phyloP scores from a whole-genome alignment of 2,113 vertebrate species.

The Chamaea fasciata region DNA sequence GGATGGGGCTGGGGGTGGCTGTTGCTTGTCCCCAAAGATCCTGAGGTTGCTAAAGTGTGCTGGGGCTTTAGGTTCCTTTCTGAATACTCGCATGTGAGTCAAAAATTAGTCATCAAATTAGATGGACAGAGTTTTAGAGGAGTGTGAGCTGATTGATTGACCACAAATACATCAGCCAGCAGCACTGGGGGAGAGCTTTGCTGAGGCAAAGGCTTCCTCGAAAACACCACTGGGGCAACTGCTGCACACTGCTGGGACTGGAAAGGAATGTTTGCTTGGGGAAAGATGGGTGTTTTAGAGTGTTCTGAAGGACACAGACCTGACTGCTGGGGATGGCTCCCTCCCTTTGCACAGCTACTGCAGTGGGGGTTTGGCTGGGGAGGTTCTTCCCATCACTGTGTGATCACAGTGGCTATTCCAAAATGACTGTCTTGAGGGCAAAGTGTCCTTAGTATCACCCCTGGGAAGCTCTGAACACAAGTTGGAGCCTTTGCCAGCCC shows the following conservation, averaged over 20 bases:
- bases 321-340: neutral
- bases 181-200: neutral
- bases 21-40: rapidly evolving
- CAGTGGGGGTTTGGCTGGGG: neutral
- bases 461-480: rapidly evolving
- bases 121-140: neutral
- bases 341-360: rapidly evolving
- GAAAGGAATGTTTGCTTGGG: rapidly evolving
- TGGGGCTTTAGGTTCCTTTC: neutral
- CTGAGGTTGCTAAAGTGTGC: neutral
- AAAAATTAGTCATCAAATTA: neutral
- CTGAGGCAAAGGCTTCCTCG: neutral
- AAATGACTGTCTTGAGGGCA: neutral
- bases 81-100: rapidly evolving
- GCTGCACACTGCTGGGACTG: neutral
- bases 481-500: neutral
- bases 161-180: neutral
- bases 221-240: neutral
- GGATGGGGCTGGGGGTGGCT: neutral
- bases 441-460: neutral
- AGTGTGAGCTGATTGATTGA: neutral
- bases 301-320: neutral
- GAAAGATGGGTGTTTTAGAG: neutral
- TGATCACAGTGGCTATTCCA: rapidly evolving
- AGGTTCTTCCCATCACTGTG: neutral